phyloP scores from a whole-genome alignment of 2,888 invertebrate species.

The Caenorhabditis auriculariae region DNA sequence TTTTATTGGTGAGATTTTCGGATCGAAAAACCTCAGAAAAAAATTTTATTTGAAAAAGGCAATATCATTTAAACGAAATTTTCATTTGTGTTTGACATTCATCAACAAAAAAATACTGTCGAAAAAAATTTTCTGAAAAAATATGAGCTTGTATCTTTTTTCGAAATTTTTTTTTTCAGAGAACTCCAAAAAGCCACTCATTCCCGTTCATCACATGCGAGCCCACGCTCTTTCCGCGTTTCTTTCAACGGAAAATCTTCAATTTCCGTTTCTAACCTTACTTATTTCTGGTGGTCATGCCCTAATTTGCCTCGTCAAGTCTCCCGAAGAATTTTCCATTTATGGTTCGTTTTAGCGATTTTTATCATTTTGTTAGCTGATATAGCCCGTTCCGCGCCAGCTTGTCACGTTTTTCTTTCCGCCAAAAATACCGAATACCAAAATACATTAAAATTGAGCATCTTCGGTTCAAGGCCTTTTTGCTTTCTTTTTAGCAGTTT shows the following conservation, averaged over 20 bases:
- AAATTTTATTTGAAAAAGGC: no score
- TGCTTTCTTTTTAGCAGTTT: no score
- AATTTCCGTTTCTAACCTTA: constrained; percentile 53
- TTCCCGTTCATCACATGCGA: constrained; percentile 98
- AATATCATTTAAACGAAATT: no score
- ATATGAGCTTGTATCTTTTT: no score
- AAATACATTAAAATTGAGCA: no score
- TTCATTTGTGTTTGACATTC: no score
- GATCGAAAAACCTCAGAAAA: constrained; percentile 5
- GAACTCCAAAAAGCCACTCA: constrained; percentile 71
- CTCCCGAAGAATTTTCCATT: constrained; percentile 38
- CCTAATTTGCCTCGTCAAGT: constrained; percentile 38
- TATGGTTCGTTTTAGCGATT: constrained; percentile 5
- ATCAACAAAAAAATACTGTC: no score
- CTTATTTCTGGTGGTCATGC: constrained; percentile 60
- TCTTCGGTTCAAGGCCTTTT: background rate
- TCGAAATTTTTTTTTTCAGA: constrained; percentile 16
- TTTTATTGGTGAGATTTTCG: background rate
- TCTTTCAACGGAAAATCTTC: constrained; percentile 65
- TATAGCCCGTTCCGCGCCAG: no score
- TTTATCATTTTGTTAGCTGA: background rate
- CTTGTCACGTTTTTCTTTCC: no score
- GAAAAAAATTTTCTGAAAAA: no score
- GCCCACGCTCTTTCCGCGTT: constrained; percentile 87
- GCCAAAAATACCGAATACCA: no score